phyloP scores from a whole-genome alignment of 2,113 vertebrate genomes.

The Bostrychus sinensis region DNA sequence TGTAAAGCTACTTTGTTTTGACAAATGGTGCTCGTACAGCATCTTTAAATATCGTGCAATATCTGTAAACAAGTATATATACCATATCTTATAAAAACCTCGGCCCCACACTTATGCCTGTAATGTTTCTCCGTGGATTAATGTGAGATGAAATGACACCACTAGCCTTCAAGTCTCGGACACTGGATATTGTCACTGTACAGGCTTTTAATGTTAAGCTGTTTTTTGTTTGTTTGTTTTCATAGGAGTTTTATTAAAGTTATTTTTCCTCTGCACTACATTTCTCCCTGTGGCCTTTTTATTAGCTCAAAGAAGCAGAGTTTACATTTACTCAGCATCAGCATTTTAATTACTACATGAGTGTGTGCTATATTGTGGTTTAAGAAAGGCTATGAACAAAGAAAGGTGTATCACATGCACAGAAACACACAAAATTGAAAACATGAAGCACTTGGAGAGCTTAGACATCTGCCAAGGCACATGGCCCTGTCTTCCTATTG shows the following conservation, averaged over 20 bases:
- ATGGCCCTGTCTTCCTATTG: too few species aligned
- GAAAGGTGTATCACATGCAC: too few species aligned
- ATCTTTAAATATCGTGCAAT: slow-evolving; percentile 78
- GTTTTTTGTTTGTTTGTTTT: slow-evolving; percentile 70
- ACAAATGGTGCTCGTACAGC: slow-evolving; percentile 49
- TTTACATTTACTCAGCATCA: background rate
- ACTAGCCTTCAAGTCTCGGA: slow-evolving; percentile 71
- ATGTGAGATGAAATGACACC: slow-evolving; percentile 59
- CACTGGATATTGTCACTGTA: slow-evolving; percentile 79
- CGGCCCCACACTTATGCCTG: slow-evolving; percentile 42
- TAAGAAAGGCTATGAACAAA: too few species aligned
- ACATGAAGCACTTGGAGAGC: too few species aligned
- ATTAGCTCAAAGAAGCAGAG: background rate
- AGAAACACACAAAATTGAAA: too few species aligned
- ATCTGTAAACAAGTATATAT: slow-evolving; percentile 58
- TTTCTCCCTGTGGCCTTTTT: slow-evolving; percentile 19
- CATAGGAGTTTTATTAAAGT: slow-evolving; percentile 79
- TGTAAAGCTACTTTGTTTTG: slow-evolving; percentile 52
- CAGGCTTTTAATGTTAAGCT: slow-evolving; percentile 73
- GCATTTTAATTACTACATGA: too few species aligned
- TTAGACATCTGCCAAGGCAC: too few species aligned
- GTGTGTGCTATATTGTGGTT: too few species aligned
- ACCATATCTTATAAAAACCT: slow-evolving; percentile 49
- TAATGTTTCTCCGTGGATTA: slow-evolving; percentile 58
- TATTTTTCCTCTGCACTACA: slow-evolving; percentile 64